Evolutionary conservation across 2,888 invertebrate genomes (phyloP), one percentile per base, ranked within the genome.

Genomic region (Scaptomyza tumidula): DNA sequence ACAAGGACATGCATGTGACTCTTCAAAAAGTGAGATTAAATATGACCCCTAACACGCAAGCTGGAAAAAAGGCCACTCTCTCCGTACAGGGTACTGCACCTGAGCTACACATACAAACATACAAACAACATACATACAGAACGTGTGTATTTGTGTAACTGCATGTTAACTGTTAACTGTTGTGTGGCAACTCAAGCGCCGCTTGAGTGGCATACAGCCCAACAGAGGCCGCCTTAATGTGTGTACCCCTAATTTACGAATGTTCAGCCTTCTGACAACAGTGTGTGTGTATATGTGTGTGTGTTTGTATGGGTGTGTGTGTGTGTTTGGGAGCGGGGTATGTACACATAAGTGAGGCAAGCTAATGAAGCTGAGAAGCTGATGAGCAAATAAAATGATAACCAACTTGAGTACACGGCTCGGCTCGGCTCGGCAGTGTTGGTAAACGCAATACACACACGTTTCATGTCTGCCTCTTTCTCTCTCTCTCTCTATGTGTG

Each of bases 341-440:
- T 9, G 44, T 31, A 46, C 41, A 31, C 46, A 48, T 41, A 53
- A 58, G 68, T 43, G 49, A 19, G 41, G 46, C 43, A 58, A 67
- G 55, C 77, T 76, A 78, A 73, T 75, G 78, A 78, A 78, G 75
- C 75, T 48, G 49, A 65, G 64, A 61, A 75, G 75, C 75, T 80
- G 77, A 80, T 76, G 66, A 56, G 66, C 58, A 76, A 76, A 80
- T 80, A 71, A 76, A 76, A 66, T 71, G 77, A 80, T 80, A 71
- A 53, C 71, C 56, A 75, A 71, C 80, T 65, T 7, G 55, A 50
- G 55, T 11, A 62, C 59, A 45, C 39, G 19, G 57, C 56, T 48
- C 33, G 10, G 55, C 57, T 9, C n/a, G n/a, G n/a, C n/a, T n/a
- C n/a, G n/a, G 61, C 41, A 77, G 74, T 74, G 61, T 62, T 74